Percentiles rank a stretch among this genome's conserved stretches.
Conservation (phyloP, 23 tunicate species). For the Ascidia mentula region DNA sequence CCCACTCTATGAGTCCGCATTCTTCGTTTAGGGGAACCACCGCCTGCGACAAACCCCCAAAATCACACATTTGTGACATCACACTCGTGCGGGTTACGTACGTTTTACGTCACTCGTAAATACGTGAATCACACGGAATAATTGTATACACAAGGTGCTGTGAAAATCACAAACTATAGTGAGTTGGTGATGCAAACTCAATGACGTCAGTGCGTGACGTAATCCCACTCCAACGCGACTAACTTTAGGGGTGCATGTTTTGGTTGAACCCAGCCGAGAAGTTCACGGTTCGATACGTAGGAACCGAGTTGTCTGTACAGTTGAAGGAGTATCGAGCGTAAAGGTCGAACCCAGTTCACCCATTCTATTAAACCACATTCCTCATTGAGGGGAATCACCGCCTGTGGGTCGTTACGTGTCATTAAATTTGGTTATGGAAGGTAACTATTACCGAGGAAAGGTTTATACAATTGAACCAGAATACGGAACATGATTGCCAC, state of each 20-base stretch:
- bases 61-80: neutral
- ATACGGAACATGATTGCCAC: too few species aligned
- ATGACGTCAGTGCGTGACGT: neutral
- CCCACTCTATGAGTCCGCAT: slow-evolving; percentile 97
- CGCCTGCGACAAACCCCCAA: slow-evolving; percentile 40
- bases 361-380: slow-evolving; percentile 84
- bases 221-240: too few species aligned
- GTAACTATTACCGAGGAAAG: too few species aligned
- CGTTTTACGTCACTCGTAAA: neutral
- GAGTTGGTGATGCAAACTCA: neutral
- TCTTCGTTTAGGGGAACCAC: slow-evolving; percentile 95
- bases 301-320: slow-evolving; percentile 35
- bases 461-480: too few species aligned
- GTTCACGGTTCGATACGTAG: slow-evolving; percentile 34
- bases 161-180: neutral
- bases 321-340: slow-evolving; percentile 47
- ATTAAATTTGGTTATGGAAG: too few species aligned
- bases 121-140: neutral
- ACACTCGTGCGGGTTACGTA: neutral
- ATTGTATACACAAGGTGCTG: too few species aligned
- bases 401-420: slow-evolving; percentile 36
- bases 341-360: slow-evolving; percentile 45
- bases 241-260: slow-evolving; percentile 48
- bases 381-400: slow-evolving; percentile 70
- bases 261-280: slow-evolving; percentile 28